phyloP scores from a whole-genome alignment of 2,888 invertebrate species.

The Andrena dorsata region DNA sequence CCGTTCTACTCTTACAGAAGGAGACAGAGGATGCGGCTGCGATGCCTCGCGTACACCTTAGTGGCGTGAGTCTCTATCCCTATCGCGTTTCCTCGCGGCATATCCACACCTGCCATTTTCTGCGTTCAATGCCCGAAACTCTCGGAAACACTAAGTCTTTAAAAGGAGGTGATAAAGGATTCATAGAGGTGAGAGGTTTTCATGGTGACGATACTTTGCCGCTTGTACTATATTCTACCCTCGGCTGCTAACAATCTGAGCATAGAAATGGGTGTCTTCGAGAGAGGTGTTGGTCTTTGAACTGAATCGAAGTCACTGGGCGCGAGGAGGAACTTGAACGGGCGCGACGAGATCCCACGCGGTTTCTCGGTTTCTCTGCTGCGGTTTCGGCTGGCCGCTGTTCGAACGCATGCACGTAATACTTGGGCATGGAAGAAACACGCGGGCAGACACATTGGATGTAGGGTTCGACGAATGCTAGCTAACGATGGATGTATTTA shows the following conservation, averaged over 20 bases:
- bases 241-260: no score
- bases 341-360: slow-evolving; percentile 11
- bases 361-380: slow-evolving; percentile 46
- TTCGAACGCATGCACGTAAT: not conserved
- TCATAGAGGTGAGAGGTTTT: no score
- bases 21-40: slow-evolving; percentile 65
- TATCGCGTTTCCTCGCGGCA: not conserved
- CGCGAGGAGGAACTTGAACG: not conserved
- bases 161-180: no score
- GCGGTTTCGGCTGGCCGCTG: slow-evolving; percentile 21
- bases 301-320: not conserved
- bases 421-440: not conserved
- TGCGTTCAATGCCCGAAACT: no score
- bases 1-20: slow-evolving; percentile 72
- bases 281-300: not conserved
- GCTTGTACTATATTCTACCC: no score
- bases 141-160: no score
- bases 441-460: not conserved
- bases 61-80: slow-evolving; percentile 69
- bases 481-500: not conserved
- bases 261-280: no score
- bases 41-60: slow-evolving; percentile 68
- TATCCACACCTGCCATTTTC: not conserved
- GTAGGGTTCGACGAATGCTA: not conserved
- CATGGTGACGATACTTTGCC: no score